Evolutionary conservation across 23 tunicate genomes (phyloP).

Genomic region (Phallusia fumigata): DNA sequence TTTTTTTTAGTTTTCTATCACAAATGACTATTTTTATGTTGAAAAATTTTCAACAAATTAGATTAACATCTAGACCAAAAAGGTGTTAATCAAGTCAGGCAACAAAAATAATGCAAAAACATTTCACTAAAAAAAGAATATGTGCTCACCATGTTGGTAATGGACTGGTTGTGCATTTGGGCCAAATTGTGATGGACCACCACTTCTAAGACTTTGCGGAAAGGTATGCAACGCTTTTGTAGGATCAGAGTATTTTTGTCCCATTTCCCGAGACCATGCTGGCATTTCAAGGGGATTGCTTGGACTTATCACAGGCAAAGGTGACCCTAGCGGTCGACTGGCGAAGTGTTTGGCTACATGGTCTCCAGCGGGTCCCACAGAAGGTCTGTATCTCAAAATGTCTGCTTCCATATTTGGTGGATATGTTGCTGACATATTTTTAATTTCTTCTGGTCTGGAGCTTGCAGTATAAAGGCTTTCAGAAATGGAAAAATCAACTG

Average conservation of each 20-base stretch:
- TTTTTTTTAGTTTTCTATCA: no score
- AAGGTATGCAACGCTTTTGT: not conserved
- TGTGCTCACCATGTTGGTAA: not conserved
- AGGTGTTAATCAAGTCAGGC: no score
- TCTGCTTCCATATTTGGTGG: not conserved
- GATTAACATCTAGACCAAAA: no score
- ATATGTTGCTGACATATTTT: no score
- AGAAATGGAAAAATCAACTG: no score
- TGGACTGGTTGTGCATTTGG: not conserved
- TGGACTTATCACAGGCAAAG: slow-evolving; percentile 52
- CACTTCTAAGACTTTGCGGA: not conserved
- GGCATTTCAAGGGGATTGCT: slow-evolving; percentile 66
- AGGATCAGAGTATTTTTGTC: slow-evolving; percentile 40
- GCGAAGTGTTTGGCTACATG: slow-evolving; percentile 21
- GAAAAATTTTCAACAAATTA: no score
- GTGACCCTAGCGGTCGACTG: slow-evolving; percentile 47
- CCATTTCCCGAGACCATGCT: slow-evolving; percentile 69
- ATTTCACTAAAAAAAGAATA: not conserved
- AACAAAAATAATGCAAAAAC: no score
- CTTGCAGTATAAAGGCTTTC: no score
- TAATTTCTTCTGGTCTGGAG: no score
- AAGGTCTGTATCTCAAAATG: slow-evolving; percentile 5
- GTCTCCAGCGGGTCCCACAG: slow-evolving; percentile 89
- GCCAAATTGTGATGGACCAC: not conserved
- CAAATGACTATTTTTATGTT: no score